These are phyloP conservation scores for Odontocolon sp. DNA, from an alignment of 2,888 invertebrate genomes.

Conservation along the genomic window DNA sequence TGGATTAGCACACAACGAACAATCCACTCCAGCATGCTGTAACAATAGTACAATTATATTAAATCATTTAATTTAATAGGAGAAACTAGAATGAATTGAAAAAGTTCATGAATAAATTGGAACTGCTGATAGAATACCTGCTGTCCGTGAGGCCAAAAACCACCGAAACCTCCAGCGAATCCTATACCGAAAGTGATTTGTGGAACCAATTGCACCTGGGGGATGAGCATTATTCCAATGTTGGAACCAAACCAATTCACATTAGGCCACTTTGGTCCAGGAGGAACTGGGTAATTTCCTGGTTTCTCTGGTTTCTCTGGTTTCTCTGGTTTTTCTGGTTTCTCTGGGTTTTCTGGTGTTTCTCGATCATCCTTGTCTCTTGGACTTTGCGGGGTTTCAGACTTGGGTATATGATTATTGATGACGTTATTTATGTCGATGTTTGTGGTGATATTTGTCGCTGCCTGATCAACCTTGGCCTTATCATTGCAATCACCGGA, in stretches of 20 bases:
- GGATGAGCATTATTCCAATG: slow-evolving; percentile 50
- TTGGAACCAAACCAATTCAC: neutral
- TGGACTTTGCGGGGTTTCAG: neutral
- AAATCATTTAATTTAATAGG: slow-evolving; percentile 8
- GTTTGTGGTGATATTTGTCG: slow-evolving; percentile 71
- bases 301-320: neutral
- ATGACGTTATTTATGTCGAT: slow-evolving; percentile 69
- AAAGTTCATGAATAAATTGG: neutral
- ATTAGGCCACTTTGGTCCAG: neutral
- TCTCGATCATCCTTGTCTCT: neutral
- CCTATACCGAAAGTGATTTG: slow-evolving; percentile 69
- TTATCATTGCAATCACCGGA: slow-evolving; percentile 59
- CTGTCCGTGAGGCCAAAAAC: slow-evolving; percentile 65
- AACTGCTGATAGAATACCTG: slow-evolving; percentile 44
- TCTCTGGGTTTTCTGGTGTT: neutral
- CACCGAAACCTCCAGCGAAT: slow-evolving; percentile 57
- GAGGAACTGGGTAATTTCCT: neutral
- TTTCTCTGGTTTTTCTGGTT: neutral
- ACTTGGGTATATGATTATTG: slow-evolving; percentile 56
- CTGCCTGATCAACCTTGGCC: neutral
- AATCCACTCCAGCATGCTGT: slow-evolving; percentile 63
- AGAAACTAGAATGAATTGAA: neutral
- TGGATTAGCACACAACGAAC: slow-evolving; percentile 68
- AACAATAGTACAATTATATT: neutral
- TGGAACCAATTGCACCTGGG: slow-evolving; percentile 67